Base-by-base conservation (phyloP, 2,888 invertebrate genomes). In the Dryobota labecula region DNA sequence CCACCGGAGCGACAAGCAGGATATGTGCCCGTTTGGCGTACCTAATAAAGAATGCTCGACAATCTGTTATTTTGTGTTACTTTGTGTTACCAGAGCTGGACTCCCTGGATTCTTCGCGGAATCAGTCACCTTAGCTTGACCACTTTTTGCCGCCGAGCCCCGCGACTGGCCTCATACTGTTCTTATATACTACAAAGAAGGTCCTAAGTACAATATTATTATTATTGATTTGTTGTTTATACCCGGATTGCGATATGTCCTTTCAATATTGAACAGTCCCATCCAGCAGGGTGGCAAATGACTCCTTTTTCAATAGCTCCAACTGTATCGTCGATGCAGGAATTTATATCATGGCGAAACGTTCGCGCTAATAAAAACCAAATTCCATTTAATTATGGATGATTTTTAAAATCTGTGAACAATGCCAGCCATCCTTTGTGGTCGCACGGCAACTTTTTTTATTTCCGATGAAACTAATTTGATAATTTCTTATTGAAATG, bases 371-470 rank as follows among this genome's bases (percentile, higher is more conserved):
- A 88, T 88, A 95, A 95, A 94, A 95, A 95, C 89, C 87, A 89
- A 91, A 96, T 96, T 95, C 96, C 96, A 93, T 92, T 95, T 95
- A 95, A 96, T 96, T 96, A 96, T 95, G 94, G 93, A 92, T 92
- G 94, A 94, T 95, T 95, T 94, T 95, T 91, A 93, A 95, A 95
- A 95, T 95, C 95, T 94, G 95, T 95, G 95, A 95, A 95, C 95
- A 95, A 95, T 96, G 95, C 94, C 90, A 92, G 90, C 90, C 92
- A 92, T 93, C 94, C 92, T 94, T 94, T 94, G 93, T 90, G 90
- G 88, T 87, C 85, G 88, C 82, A 84, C 87, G 89, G 85, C 84
- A 81, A 87, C 70, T 83, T 94, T 95, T 95, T 95, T 95, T 93
- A 87, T 86, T 86, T 86, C 86, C 86, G 91, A 92, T 92, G 90